Base-by-base conservation (phyloP, 2,113 vertebrate genomes). In the Tonatia bakeri region DNA sequence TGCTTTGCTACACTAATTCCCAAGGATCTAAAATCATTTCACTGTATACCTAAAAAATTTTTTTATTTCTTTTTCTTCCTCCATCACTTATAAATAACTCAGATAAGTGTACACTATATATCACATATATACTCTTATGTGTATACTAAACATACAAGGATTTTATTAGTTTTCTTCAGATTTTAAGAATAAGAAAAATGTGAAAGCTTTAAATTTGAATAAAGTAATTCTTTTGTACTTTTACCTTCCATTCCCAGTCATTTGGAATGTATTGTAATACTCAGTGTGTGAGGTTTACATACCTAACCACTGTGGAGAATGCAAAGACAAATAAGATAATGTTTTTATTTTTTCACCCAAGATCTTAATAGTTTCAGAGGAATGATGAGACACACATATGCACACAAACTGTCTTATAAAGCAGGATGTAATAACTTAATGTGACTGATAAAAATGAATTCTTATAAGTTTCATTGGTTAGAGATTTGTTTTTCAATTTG, bases 151-250 rank as follows among this genome's bases (percentile, higher is more conserved):
- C 87, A 56, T 33, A 61, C 24, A 72, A 31, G 40, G 20, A 50
- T 86, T 95, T 95, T 85, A 76, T 69, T 85, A 54, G 24, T 80
- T 95, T 82, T 86, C 38, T 64, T 22, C 45, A 56, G 52, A 79
- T 87, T 90, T 87, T 90, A 76, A 90, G 26, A 82, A 70, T 77
- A 26, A 75, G 50, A 69, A 89, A 85, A 70, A 65, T 14, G n/a
- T 70, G 33, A 82, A 73, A 73, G 5, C 33, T 87, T 80, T 52
- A 45, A n/a, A 93, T 83, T 96, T 93, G 73, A 87, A 92, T 70
- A 54, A 89, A 85, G 17, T 79, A 81, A 24, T 90, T 96, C 31
- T 76, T 87, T 82, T 82, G 82, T 90, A 50, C 38, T 50, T 80
- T 61, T 85, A 40, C 4, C 1, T 84, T 89, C 12, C 13, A 54